phyloP scores from a whole-genome alignment of 2,888 invertebrate genomes.

The Protophormia terraenovae region DNA sequence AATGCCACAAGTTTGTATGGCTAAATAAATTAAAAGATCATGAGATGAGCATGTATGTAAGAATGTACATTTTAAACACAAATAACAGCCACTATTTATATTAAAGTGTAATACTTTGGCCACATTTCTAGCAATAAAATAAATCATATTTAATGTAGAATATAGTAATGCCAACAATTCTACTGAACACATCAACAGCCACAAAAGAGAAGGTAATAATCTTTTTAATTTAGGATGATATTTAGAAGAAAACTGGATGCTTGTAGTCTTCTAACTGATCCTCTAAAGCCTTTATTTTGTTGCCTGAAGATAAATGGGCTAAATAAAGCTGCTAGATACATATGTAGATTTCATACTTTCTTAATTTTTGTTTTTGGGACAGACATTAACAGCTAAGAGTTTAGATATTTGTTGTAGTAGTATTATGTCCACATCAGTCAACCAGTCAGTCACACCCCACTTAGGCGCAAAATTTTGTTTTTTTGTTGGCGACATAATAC shows the following conservation, averaged over 20 bases:
- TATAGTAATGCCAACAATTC: not conserved
- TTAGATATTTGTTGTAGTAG: not conserved
- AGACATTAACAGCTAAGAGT: not conserved
- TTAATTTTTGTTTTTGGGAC: not conserved
- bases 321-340: not conserved
- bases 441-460: conserved; percentile 61
- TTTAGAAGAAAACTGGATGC: conserved; percentile 24
- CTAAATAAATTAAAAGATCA: conserved; percentile 52
- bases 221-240: conserved; percentile 51
- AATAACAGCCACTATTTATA: not conserved
- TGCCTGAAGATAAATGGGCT: conserved; percentile 3
- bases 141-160: conserved; percentile 58
- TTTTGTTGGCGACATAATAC: conserved; percentile 45
- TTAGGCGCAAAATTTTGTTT: conserved; percentile 45
- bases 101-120: not conserved
- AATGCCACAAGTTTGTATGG: conserved; percentile 33
- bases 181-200: not conserved
- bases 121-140: conserved; percentile 48
- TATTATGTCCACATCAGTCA: conserved; percentile 24
- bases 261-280: conserved; percentile 14
- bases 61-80: not conserved
- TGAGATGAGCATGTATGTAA: not conserved
- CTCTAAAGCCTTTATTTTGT: conserved; percentile 28
- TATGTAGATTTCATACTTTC: not conserved
- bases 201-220: conserved; percentile 25